Percentiles rank a stretch among this genome's conserved stretches.
phyloP scores from a whole-genome alignment of 2,888 invertebrate genomes.

The Eretmocerus hayati region DNA sequence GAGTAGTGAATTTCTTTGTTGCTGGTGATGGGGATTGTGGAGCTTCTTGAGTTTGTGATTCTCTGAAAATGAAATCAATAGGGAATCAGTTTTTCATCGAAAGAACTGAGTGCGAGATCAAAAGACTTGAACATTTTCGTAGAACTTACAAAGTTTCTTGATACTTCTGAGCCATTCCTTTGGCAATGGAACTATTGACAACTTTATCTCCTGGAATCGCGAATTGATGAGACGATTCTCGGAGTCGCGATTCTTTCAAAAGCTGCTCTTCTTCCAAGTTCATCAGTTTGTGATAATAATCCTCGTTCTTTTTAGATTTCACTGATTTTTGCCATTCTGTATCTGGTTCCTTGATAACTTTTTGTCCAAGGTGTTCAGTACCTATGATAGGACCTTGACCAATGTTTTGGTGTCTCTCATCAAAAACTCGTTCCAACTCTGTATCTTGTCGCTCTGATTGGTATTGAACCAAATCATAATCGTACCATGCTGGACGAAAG shows the following conservation, averaged over 20 bases:
- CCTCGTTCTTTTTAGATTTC: conserved; percentile 73
- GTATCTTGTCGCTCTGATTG: conserved; percentile 75
- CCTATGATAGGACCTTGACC: conserved; percentile 58
- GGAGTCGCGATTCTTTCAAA: conserved; percentile 69
- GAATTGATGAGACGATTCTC: conserved; percentile 74
- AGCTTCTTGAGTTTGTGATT: conserved; percentile 54
- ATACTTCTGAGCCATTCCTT: conserved; percentile 83
- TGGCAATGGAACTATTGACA: conserved; percentile 66
- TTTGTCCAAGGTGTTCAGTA: conserved; percentile 53
- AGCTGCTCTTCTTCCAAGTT: conserved; percentile 80
- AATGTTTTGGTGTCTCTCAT: conserved; percentile 68
- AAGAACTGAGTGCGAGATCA: background rate
- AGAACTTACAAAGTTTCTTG: conserved; percentile 78
- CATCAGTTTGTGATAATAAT: conserved; percentile 75
- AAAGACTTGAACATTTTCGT: background rate
- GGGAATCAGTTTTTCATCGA: background rate
- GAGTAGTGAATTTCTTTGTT: conserved; percentile 43
- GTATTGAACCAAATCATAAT: conserved; percentile 76
- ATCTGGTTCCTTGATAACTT: conserved; percentile 61
- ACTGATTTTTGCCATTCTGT: conserved; percentile 82
- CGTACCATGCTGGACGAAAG: conserved; percentile 78
- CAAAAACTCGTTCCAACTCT: conserved; percentile 81
- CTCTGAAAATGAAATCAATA: conserved; percentile 46
- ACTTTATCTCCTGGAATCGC: conserved; percentile 80
- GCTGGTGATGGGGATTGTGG: conserved; percentile 37